A percentile compares a stretch with the other conserved stretches of the same genome.
Evolutionary conservation across 2,888 invertebrate genomes (phyloP).

Genomic region (Alsophila aescularia): DNA sequence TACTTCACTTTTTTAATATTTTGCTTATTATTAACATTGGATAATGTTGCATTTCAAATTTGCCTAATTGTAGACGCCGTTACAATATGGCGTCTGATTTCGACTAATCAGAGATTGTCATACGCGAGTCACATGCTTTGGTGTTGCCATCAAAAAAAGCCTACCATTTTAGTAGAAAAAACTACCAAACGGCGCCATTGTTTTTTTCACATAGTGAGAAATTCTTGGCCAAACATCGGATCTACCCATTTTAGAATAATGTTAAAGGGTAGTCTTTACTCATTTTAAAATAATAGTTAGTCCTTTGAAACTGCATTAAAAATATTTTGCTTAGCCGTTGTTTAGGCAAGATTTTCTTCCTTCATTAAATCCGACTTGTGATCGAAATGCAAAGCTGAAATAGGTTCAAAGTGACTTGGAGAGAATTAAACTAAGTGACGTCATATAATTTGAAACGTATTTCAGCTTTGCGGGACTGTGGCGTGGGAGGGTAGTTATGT

Average conservation of each 20-base stretch:
- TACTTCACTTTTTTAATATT: slow-evolving; percentile 69
- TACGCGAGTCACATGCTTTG: slow-evolving; percentile 45
- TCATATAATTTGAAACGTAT: slow-evolving; percentile 32
- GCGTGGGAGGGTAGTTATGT: slow-evolving; percentile 33
- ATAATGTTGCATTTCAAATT: slow-evolving; percentile 64
- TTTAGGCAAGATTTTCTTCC: slow-evolving; percentile 18
- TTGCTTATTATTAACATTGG: slow-evolving; percentile 71
- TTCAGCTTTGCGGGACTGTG: slow-evolving; percentile 40
- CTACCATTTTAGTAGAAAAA: slow-evolving; percentile 26
- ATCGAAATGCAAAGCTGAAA: slow-evolving; percentile 41
- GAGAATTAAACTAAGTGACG: slow-evolving; percentile 39
- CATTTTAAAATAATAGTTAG: slow-evolving; percentile 37
- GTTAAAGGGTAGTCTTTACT: slow-evolving; percentile 32
- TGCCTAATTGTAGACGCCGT: slow-evolving; percentile 40
- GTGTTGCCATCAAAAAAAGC: slow-evolving; percentile 34
- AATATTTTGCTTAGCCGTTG: slow-evolving; percentile 28
- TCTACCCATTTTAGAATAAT: slow-evolving; percentile 33
- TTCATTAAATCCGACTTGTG: slow-evolving; percentile 45
- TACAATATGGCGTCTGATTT: slow-evolving; percentile 32
- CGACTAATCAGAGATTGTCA: slow-evolving; percentile 39
- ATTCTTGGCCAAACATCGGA: slow-evolving; percentile 28
- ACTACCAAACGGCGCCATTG: slow-evolving; percentile 9
- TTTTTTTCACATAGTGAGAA: slow-evolving; percentile 19
- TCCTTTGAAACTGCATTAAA: slow-evolving; percentile 34
- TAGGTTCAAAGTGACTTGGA: slow-evolving; percentile 29